phyloP scores from a whole-genome alignment of 2,797 vertebrate species.

The Hippopotamyrus pictus region DNA sequence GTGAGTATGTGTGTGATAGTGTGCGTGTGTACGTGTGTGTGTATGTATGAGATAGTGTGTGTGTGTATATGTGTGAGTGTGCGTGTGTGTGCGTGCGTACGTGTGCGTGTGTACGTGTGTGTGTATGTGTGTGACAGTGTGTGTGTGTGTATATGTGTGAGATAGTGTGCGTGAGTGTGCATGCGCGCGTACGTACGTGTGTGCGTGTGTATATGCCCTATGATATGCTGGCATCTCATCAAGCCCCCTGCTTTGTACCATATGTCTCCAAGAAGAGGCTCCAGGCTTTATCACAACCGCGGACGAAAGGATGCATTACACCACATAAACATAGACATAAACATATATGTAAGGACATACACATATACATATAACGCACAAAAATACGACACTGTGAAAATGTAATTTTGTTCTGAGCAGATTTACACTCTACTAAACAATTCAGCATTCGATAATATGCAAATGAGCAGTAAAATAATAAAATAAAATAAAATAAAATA shows the following conservation, averaged over 20 bases:
- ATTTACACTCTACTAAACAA: background rate
- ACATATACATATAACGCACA: background rate
- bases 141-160: background rate
- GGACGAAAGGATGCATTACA: background rate
- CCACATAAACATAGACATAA: background rate
- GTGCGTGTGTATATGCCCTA: background rate
- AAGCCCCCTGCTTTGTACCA: background rate
- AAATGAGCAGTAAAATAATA: background rate
- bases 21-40: background rate
- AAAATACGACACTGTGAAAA: background rate
- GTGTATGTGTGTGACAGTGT: background rate
- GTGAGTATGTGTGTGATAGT: no score
- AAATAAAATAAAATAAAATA: background rate
- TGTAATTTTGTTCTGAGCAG: background rate
- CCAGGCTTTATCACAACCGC: background rate
- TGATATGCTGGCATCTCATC: background rate
- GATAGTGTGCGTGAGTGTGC: no score
- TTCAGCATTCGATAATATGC: background rate
- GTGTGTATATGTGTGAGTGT: background rate
- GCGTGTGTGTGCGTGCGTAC: no score
- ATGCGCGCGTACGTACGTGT: background rate
- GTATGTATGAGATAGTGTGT: background rate
- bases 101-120: background rate
- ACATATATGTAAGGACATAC: background rate
- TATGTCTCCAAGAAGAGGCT: background rate